Conservation (phyloP, 2,113 vertebrate species). For the Cettia cetti region DNA sequence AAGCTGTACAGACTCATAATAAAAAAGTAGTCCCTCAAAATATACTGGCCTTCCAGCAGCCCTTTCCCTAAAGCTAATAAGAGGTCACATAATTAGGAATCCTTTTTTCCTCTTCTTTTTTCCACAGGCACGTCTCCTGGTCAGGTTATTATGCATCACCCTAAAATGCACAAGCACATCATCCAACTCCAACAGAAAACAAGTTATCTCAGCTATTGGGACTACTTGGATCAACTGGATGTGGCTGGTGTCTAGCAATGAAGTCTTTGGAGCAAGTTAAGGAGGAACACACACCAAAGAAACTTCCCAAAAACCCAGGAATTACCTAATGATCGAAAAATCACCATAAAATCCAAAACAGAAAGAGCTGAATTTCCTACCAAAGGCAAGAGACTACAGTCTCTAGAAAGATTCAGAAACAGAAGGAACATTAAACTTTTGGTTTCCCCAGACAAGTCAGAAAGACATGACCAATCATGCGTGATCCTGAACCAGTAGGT, state of each 20-base stretch:
- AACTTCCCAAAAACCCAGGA: neutral
- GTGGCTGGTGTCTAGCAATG: neutral
- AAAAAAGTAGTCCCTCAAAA: neutral
- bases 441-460: neutral
- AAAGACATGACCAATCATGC: neutral
- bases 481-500: neutral
- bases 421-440: neutral
- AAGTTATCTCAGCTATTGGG: neutral
- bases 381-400: neutral
- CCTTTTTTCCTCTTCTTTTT: neutral
- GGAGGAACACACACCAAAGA: neutral
- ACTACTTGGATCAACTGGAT: neutral
- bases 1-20: neutral
- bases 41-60: neutral
- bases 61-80: neutral
- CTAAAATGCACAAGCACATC: neutral
- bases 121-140: neutral
- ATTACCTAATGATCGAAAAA: neutral
- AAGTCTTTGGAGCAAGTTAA: neutral
- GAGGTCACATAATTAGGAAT: neutral
- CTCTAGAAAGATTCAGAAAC: neutral
- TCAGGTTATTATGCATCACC: neutral
- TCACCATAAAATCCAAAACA: neutral
- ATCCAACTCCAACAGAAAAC: neutral
- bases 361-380: neutral